Conservation (phyloP, 2,797 vertebrate species). For the Muscicapa comitata region DNA sequence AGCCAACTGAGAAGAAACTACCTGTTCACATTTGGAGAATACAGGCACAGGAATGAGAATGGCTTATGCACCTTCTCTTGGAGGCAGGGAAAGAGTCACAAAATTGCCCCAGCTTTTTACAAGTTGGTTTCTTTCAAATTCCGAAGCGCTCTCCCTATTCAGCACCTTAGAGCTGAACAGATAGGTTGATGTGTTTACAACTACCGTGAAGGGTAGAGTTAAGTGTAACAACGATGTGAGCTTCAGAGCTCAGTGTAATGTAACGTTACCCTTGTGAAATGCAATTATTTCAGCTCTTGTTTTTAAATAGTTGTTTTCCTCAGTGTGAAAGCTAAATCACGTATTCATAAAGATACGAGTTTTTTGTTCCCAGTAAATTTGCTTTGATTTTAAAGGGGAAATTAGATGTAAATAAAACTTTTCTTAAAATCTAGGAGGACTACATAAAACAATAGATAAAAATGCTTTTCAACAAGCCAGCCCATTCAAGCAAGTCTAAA, state of each 20-base stretch:
- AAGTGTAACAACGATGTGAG: conserved; percentile 55
- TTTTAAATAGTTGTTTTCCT: conserved; percentile 68
- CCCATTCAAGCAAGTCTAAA: background rate
- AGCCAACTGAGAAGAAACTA: background rate
- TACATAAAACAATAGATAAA: background rate
- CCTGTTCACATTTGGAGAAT: conserved; percentile 38
- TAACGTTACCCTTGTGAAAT: conserved; percentile 63
- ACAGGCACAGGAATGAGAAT: background rate
- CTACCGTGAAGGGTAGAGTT: conserved; percentile 57
- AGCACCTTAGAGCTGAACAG: conserved; percentile 52
- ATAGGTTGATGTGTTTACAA: conserved; percentile 59
- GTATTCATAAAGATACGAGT: background rate
- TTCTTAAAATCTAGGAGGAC: background rate
- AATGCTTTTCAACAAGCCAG: background rate
- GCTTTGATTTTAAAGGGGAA: conserved; percentile 9
- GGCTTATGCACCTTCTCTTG: conserved; percentile 37
- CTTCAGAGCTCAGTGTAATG: conserved; percentile 54
- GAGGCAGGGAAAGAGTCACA: conserved; percentile 52
- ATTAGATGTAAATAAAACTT: background rate
- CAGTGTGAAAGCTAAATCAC: conserved; percentile 35
- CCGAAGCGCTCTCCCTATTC: conserved; percentile 40
- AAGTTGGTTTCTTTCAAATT: conserved; percentile 57
- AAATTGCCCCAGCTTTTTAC: conserved; percentile 49
- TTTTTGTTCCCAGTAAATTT: background rate
- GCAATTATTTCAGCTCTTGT: conserved; percentile 68